These are phyloP conservation scores for Oenanthe oenanthe DNA, from an alignment of 2,113 vertebrate species.

Conservation along the genomic window DNA sequence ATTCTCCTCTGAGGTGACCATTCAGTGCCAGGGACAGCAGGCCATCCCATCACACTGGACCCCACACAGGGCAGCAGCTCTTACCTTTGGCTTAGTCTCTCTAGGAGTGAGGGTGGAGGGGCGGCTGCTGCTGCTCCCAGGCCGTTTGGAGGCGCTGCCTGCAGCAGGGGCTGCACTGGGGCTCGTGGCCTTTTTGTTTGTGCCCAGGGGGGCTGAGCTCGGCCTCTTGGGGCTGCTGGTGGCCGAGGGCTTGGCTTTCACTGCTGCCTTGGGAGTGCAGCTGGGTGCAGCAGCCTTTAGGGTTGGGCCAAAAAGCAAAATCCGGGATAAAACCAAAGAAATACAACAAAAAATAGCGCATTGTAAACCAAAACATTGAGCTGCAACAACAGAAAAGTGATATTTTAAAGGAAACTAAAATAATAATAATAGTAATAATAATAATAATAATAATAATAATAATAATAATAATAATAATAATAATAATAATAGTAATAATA, in stretches of 20 bases:
- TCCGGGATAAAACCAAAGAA: conserved; percentile 51
- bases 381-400: conserved; percentile 38
- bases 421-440: background rate
- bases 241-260: conserved; percentile 76
- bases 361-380: conserved; percentile 66
- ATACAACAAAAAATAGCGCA: conserved; percentile 71
- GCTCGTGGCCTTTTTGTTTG: conserved; percentile 84
- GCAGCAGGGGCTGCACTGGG: conserved; percentile 67
- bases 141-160: conserved; percentile 74
- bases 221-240: conserved; percentile 77
- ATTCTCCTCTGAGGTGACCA: background rate
- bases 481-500: background rate
- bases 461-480: background rate
- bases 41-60: fast-evolving
- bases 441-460: conserved; percentile 6
- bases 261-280: conserved; percentile 73
- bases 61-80: background rate
- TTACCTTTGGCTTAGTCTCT: conserved; percentile 88
- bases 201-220: conserved; percentile 65
- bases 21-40: fast-evolving
- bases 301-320: conserved; percentile 55
- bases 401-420: conserved; percentile 15
- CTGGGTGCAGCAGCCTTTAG: conserved; percentile 76
- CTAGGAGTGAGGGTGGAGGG: conserved; percentile 71
- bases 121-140: conserved; percentile 36